These are phyloP conservation scores for Cydia amplana DNA, from an alignment of 1,140 invertebrate genomes.

Conservation along the genomic window DNA sequence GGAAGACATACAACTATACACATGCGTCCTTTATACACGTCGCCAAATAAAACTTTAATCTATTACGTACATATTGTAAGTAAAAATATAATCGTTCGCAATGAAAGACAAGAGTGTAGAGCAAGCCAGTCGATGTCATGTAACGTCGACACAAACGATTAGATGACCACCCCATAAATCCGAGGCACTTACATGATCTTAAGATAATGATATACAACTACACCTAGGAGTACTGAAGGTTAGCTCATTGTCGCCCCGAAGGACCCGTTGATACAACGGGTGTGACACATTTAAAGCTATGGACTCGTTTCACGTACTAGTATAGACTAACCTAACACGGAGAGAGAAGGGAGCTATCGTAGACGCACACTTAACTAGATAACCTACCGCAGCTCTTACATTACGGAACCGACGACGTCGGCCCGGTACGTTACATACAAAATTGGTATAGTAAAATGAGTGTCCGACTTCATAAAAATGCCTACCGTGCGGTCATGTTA, in stretches of 20 bases:
- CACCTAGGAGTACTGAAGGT: constrained; percentile 66
- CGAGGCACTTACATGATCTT: constrained; percentile 78
- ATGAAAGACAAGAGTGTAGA: constrained; percentile 29
- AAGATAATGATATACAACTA: constrained; percentile 77
- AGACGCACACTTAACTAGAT: constrained; percentile 70
- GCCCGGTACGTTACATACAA: constrained; percentile 73
- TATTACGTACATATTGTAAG: constrained; percentile 40
- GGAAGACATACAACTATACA: constrained; percentile 77
- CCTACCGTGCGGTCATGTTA: constrained; percentile 67
- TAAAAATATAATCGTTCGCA: constrained; percentile 36
- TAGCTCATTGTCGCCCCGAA: constrained; percentile 68
- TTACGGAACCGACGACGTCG: constrained; percentile 61
- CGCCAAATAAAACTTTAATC: constrained; percentile 38
- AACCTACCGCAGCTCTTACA: constrained; percentile 68
- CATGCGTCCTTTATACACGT: constrained; percentile 53
- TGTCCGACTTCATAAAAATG: constrained; percentile 67
- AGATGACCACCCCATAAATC: constrained; percentile 68
- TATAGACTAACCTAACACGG: constrained; percentile 73
- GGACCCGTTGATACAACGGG: constrained; percentile 78
- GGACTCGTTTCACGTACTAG: constrained; percentile 77
- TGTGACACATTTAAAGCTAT: constrained; percentile 78
- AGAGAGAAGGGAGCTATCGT: constrained; percentile 72
- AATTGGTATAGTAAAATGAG: constrained; percentile 72
- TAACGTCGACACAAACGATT: constrained; percentile 45
- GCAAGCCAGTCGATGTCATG: constrained; percentile 36